A percentile compares a stretch with the other conserved stretches of the same genome.
These are phyloP conservation scores for Drosophila bocqueti DNA, from an alignment of 1,140 invertebrate genomes.

Conservation along the genomic window DNA sequence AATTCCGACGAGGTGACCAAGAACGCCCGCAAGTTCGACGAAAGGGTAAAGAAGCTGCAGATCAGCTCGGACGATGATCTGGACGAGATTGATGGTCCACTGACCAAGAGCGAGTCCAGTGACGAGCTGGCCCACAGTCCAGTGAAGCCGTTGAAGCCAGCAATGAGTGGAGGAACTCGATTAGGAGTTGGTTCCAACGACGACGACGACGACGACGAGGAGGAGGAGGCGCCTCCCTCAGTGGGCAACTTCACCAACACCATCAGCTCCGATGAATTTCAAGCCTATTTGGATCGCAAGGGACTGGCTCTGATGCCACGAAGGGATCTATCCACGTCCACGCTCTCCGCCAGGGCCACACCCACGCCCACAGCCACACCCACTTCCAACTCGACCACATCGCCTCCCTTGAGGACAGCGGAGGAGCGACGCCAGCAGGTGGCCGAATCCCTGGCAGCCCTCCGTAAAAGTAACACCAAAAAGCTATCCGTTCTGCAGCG, in stretches of 20 bases:
- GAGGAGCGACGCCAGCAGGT: slow-evolving; percentile 54
- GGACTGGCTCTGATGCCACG: slow-evolving; percentile 71
- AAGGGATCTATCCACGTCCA: slow-evolving; percentile 30
- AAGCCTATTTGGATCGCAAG: slow-evolving; percentile 78
- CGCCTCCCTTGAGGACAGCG: slow-evolving; percentile 14
- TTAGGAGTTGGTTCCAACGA: background rate
- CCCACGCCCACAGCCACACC: background rate
- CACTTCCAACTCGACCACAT: slow-evolving; percentile 10
- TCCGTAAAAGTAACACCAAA: slow-evolving; percentile 65
- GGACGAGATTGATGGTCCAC: slow-evolving; percentile 78
- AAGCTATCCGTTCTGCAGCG: slow-evolving; percentile 79
- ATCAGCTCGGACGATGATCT: slow-evolving; percentile 83
- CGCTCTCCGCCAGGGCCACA: slow-evolving; percentile 6
- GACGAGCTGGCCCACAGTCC: slow-evolving; percentile 60
- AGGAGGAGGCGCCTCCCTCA: background rate
- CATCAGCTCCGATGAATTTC: slow-evolving; percentile 81
- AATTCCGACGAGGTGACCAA: slow-evolving; percentile 79
- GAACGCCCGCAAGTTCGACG: slow-evolving; percentile 84
- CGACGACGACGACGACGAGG: background rate
- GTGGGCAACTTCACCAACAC: slow-evolving; percentile 78
- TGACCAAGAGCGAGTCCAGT: slow-evolving; percentile 80
- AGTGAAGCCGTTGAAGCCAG: background rate
- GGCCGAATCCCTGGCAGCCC: slow-evolving; percentile 47
- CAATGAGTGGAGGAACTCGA: background rate
- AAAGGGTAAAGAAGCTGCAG: slow-evolving; percentile 77